These are phyloP conservation scores for Peromyscus aztecus DNA, from an alignment of 2,797 vertebrate species.

Conservation along the genomic window DNA sequence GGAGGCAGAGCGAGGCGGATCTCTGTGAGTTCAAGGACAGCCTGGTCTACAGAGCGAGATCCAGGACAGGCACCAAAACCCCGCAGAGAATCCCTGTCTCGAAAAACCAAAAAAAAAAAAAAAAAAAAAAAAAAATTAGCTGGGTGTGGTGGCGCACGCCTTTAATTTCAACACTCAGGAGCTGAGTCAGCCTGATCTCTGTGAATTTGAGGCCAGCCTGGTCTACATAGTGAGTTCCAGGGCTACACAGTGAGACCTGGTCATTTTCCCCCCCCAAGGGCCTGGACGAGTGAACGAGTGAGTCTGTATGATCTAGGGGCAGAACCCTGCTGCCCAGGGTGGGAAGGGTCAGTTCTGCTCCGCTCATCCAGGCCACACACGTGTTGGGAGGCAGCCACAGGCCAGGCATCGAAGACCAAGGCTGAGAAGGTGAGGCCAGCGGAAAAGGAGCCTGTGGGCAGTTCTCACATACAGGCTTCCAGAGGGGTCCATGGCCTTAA, in stretches of 20 bases:
- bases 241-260: not conserved
- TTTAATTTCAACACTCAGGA: not conserved
- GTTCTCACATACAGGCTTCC: conserved; percentile 92
- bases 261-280: not conserved
- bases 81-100: no score
- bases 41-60: no score
- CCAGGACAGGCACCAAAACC: no score
- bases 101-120: no score
- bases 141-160: not conserved
- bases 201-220: not conserved
- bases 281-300: not conserved
- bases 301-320: no score
- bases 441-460: conserved; percentile 94
- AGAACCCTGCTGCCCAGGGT: not conserved
- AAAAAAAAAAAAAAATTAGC: not conserved
- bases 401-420: conserved; percentile 93
- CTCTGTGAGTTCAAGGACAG: no score
- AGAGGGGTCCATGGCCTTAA: conserved; percentile 94
- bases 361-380: conserved; percentile 83
- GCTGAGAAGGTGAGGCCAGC: conserved; percentile 92
- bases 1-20: no score
- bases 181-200: not conserved
- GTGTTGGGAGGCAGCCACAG: conserved; percentile 92
- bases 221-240: not conserved
- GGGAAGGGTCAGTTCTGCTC: no score